These are phyloP conservation scores for Ligdia adustata DNA, from an alignment of 2,888 invertebrate species.

Conservation along the genomic window DNA sequence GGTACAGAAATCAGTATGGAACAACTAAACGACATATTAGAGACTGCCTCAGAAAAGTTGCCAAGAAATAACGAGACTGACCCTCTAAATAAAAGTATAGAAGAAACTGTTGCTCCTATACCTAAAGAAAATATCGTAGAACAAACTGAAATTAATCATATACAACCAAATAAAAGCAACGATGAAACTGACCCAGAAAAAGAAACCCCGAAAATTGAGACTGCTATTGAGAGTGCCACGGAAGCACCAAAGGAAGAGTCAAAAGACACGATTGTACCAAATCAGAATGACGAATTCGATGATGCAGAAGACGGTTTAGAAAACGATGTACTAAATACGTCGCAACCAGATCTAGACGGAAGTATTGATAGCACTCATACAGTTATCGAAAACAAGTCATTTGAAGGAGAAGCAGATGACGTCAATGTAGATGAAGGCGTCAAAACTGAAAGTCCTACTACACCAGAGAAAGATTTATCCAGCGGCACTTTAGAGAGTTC, in stretches of 20 bases:
- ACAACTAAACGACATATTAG: too few relatives aligned
- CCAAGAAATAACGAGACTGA: slow-evolving; percentile 7
- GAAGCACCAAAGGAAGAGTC: slow-evolving; percentile 9
- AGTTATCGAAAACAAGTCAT: slow-evolving; percentile 68
- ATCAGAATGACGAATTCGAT: slow-evolving; percentile 6
- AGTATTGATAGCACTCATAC: slow-evolving; percentile 69
- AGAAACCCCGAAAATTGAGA: not conserved
- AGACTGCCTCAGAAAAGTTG: too few relatives aligned
- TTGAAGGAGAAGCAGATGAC: slow-evolving; percentile 47
- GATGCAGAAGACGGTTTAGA: slow-evolving; percentile 31
- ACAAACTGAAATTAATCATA: not conserved
- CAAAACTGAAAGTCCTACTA: slow-evolving; percentile 33
- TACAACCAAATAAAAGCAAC: not conserved
- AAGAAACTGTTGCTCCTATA: not conserved
- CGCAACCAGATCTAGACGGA: slow-evolving; percentile 63
- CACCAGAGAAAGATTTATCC: slow-evolving; percentile 46
- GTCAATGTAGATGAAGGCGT: slow-evolving; percentile 33
- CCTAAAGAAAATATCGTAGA: not conserved
- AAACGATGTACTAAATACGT: slow-evolving; percentile 46
- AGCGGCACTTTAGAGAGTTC: slow-evolving; percentile 48
- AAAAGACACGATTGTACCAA: not conserved
- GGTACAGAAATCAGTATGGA: too few relatives aligned
- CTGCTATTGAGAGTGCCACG: not conserved
- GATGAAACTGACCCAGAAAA: slow-evolving; percentile 2
- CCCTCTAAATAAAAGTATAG: not conserved